These are phyloP conservation scores for Ramphastos sulfuratus DNA, from an alignment of 2,113 vertebrate genomes.

Conservation along the genomic window DNA sequence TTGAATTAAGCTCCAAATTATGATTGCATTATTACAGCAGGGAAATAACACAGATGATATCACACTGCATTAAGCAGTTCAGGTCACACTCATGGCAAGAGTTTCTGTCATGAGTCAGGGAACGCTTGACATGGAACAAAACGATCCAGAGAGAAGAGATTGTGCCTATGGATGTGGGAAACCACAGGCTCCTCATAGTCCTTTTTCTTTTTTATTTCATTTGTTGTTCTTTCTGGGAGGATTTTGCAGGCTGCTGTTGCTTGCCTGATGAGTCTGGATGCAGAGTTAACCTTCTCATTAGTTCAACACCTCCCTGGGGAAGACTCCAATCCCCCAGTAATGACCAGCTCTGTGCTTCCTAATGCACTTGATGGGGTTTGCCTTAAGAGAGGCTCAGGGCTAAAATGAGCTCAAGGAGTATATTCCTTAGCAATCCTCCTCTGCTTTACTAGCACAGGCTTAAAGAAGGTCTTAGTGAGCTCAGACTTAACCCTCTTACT, in stretches of 20 bases:
- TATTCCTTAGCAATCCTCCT: conserved; percentile 2
- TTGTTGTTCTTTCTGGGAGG: neutral
- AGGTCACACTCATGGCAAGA: neutral
- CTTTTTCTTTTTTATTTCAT: neutral
- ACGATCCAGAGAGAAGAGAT: neutral
- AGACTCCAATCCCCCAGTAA: neutral
- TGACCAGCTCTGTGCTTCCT: neutral
- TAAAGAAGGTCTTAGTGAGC: neutral
- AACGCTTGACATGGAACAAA: neutral
- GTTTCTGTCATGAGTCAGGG: neutral
- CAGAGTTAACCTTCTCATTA: conserved; percentile 21
- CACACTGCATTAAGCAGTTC: neutral
- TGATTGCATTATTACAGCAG: neutral
- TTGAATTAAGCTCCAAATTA: neutral
- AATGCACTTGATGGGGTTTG: conserved; percentile 31
- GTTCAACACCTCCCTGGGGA: conserved; percentile 6
- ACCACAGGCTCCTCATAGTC: neutral
- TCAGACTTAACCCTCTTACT: neutral
- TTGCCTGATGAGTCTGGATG: conserved; percentile 21
- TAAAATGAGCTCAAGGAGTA: conserved; percentile 6
- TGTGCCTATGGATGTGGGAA: neutral
- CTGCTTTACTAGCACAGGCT: neutral
- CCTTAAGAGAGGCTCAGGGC: conserved; percentile 34
- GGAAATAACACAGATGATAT: neutral
- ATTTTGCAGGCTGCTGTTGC: neutral